Evolutionary conservation across 2,888 invertebrate species (phyloP), one percentile per base, ranked within the genome.

Genomic region (Arrhopalites spinosus): DNA sequence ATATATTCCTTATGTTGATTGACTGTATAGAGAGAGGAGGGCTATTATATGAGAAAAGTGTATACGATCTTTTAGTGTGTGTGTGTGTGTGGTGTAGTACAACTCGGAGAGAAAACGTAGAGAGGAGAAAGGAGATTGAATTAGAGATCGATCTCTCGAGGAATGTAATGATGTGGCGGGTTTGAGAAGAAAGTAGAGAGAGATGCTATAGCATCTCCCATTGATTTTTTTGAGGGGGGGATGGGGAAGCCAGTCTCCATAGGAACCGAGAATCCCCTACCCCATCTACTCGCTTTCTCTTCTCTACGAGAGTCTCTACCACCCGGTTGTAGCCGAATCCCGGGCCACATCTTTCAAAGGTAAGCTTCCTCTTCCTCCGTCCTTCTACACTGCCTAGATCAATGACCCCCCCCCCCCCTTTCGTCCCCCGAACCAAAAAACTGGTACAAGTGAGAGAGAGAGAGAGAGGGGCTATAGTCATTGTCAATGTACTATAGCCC

Each of bases 141-240:
- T 78, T 78, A 77, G 77, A 77, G 78, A 78, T 78, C 78, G 78
- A 78, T 78, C 78, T 78, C 78, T 77, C 56, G 78, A 78, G 78
- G 77, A 78, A 78, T 78, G 78, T 78, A 78, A 76, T 78, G 78
- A 74, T 74, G 78, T 75, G 77, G 75, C 75, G 72, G 77, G 50
- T 50, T 50, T 5, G 50, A 11, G 36, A 45, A 73, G 72, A 73
- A 68, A 50, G 77, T 74, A 75, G 71, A 74, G 76, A 76, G 71
- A 72, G 76, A 74, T 74, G 72, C 73, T 76, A 78, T 76, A 76
- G 76, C 78, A 76, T 78, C 72, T 76, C 78, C 76, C 78, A 78
- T 78, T 78, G 76, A 76, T 76, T 78, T 78, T 78, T 68, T 74
- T n/a, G n/a, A n/a, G n/a, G n/a, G n/a, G n/a, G n/a, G n/a, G n/a